Evolutionary conservation across 2,888 invertebrate species (phyloP).

Genomic region (Epinotia brunnichana): DNA sequence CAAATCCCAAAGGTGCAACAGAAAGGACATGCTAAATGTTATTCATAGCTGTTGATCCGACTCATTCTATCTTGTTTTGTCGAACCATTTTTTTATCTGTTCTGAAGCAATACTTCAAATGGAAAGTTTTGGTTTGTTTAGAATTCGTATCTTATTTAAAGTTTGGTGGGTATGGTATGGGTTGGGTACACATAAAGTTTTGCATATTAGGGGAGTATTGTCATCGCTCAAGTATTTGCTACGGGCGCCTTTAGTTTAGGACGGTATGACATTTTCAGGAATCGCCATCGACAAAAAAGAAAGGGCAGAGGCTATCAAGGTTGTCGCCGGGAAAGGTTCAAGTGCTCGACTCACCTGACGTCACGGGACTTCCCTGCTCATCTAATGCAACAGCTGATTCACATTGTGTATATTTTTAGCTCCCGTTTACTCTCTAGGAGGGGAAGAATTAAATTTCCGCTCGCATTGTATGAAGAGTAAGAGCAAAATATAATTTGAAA

Average conservation of each 20-base stretch:
- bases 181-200: no score
- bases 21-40: conserved; percentile 7
- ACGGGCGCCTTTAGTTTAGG: neutral
- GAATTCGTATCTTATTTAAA: no score
- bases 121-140: no score
- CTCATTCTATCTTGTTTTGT: conserved; percentile 53
- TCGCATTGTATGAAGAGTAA: conserved; percentile 3
- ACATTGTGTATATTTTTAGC: conserved; percentile 69
- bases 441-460: conserved; percentile 32
- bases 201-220: no score
- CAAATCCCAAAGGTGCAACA: conserved; percentile 30
- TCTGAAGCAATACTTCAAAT: neutral
- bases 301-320: conserved; percentile 24
- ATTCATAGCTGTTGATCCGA: conserved; percentile 46
- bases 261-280: conserved; percentile 20
- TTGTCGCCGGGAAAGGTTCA: conserved; percentile 46
- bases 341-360: conserved; percentile 50
- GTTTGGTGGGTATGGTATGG: no score
- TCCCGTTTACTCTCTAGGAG: conserved; percentile 57
- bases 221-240: neutral
- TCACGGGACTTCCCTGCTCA: conserved; percentile 53
- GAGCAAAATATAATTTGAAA: neutral
- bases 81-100: conserved; percentile 43
- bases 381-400: conserved; percentile 68
- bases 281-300: conserved; percentile 10